Evolutionary conservation across 2,888 invertebrate genomes (phyloP), one percentile per base, ranked within the genome.

Genomic region (Perithous albicinctus): DNA sequence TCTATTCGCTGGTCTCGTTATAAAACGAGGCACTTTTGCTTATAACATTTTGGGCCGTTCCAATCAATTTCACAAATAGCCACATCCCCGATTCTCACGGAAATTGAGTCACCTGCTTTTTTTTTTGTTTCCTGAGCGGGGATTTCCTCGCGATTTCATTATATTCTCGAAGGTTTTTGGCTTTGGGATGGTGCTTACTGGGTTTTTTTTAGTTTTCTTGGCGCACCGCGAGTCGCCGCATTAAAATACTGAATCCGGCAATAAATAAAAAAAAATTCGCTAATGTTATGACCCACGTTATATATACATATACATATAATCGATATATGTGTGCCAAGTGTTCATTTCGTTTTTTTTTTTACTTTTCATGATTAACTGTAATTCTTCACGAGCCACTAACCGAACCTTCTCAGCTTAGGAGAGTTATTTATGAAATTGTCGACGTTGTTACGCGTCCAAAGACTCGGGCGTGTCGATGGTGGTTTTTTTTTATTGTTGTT

Each of bases 241-340:
- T 86, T 83, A 87, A 88, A 92, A 92, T 92, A 92, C 92, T 92
- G 92, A 90, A 91, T 90, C 88, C 89, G 92, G 91, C 89, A 92
- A 92, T 92, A 92, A 92, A 85, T 92, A 89, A 91, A 91, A 80
- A 76, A 78, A 76, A 83, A 84, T 76, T 74, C 73, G 61, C 79
- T 83, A 74, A 82, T 82, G 82, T 78, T 83, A 83, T 78, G 81
- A 85, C 75, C 75, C 82, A 83, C 85, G 77, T 79, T 80, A 80
- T 82, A 80, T 84, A 66, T 72, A 85, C 73, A 82, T 70, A 78
- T 82, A 82, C 67, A 67, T 43, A 84, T 51, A 76, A 74, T 59
- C 59, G 67, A 23, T 63, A 63, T 63, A 64, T 59, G 69, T 80
- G 51, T 56, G 29, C 46, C 46, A 74, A 59, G 72, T 66, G 51